Evolutionary conservation across 2,113 vertebrate species (phyloP).

Genomic region (Epinephelus moara): DNA sequence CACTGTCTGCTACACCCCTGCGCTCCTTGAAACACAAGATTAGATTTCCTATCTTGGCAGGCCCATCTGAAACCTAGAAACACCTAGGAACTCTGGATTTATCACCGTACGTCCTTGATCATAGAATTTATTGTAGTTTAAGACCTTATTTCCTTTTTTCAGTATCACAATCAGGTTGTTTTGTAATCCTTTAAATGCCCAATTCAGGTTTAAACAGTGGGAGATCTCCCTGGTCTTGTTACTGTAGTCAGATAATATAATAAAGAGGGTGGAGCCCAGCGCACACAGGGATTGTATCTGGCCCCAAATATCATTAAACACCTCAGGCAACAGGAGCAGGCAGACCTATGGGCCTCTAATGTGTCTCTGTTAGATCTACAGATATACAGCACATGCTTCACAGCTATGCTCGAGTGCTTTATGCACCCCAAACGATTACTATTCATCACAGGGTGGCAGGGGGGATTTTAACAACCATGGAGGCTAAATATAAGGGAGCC

Average conservation of each 20-base stretch:
- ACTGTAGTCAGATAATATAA: conserved; percentile 53
- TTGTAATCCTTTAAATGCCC: conserved; percentile 8
- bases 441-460: conserved; percentile 47
- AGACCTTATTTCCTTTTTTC: not conserved
- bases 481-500: conserved; percentile 27
- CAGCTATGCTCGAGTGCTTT: conserved; percentile 38
- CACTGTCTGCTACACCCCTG: not conserved
- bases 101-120: not conserved
- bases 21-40: not conserved
- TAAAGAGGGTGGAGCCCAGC: conserved; percentile 32
- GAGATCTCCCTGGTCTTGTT: conserved; percentile 52
- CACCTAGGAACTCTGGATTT: not conserved
- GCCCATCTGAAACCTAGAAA: not conserved
- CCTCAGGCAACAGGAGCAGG: conserved; percentile 41
- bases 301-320: conserved; percentile 61
- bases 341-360: conserved; percentile 50
- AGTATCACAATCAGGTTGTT: not conserved
- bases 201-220: conserved; percentile 10
- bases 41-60: not conserved
- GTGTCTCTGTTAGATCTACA: conserved; percentile 41
- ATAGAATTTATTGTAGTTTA: conserved; percentile 1
- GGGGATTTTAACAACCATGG: conserved; percentile 34
- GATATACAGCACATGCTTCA: conserved; percentile 13
- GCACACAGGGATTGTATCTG: conserved; percentile 35
- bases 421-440: conserved; percentile 47